Conservation (phyloP, 2,113 vertebrate species). For the Grammomys surdaster region DNA sequence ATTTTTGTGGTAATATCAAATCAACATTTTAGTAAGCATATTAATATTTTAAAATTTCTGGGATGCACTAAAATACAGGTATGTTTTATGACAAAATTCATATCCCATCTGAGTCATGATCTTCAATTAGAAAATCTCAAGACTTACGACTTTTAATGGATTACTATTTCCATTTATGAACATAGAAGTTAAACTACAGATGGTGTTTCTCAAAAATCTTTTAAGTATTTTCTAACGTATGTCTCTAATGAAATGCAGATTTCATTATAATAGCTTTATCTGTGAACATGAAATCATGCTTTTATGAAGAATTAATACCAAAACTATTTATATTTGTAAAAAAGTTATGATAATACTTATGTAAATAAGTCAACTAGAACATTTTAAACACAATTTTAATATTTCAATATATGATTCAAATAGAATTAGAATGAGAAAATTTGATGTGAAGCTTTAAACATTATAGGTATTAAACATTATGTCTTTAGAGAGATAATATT, state of each 20-base stretch:
- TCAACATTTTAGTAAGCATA: slow-evolving; percentile 12
- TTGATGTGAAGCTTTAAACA: slow-evolving; percentile 30
- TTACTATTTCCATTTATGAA: neutral
- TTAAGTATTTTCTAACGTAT: neutral
- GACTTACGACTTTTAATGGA: slow-evolving; percentile 24
- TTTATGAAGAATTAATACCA: slow-evolving; percentile 15
- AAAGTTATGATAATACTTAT: neutral
- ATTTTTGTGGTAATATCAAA: slow-evolving; percentile 39
- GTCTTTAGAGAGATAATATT: slow-evolving; percentile 41
- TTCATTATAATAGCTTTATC: neutral
- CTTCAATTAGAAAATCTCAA: slow-evolving; percentile 36
- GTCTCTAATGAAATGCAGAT: neutral
- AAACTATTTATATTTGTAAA: slow-evolving; percentile 2
- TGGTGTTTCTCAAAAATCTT: neutral
- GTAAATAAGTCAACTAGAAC: neutral
- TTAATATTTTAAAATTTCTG: slow-evolving; percentile 32
- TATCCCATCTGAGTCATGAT: neutral
- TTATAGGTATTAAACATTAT: neutral
- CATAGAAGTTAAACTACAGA: neutral
- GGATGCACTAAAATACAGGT: neutral
- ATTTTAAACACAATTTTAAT: neutral
- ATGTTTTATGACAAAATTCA: slow-evolving; percentile 34
- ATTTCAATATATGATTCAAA: slow-evolving; percentile 26
- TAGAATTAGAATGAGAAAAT: slow-evolving; percentile 29
- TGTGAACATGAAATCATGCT: neutral